Conservation (phyloP, 2,888 invertebrate species). For the Mimumesa dahlbomi region DNA sequence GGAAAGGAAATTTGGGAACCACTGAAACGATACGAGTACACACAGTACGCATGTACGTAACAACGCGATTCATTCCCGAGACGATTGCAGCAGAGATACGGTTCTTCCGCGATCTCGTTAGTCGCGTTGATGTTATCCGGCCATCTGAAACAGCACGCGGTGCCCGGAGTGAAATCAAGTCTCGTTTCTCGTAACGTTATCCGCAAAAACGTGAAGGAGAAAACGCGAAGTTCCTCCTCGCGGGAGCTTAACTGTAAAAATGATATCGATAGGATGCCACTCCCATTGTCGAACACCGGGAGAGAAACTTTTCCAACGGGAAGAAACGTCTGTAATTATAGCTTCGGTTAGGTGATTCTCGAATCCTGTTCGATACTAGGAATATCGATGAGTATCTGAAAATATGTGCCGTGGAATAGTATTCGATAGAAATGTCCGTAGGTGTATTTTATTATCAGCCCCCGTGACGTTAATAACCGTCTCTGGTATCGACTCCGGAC, state of each 20-base stretch:
- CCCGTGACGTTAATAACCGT: too few relatives aligned
- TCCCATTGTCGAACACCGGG: constrained; percentile 12
- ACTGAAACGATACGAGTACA: background rate
- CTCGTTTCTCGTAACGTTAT: constrained; percentile 33
- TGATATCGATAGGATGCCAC: constrained; percentile 28
- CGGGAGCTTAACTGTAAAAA: constrained; percentile 3
- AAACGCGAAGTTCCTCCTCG: constrained; percentile 12
- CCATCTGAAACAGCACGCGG: constrained; percentile 8
- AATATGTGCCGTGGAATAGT: too few relatives aligned
- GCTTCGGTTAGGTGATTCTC: background rate
- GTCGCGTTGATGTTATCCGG: constrained; percentile 44
- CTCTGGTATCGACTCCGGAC: too few relatives aligned
- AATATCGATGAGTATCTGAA: too few relatives aligned
- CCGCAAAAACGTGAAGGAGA: constrained; percentile 31
- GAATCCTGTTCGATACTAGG: background rate
- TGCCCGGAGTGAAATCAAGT: constrained; percentile 54
- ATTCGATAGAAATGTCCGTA: too few relatives aligned
- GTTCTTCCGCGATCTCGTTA: constrained; percentile 56
- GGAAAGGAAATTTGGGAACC: background rate
- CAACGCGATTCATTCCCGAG: constrained; percentile 34
- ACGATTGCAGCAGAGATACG: constrained; percentile 38
- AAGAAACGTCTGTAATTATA: background rate
- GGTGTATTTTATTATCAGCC: too few relatives aligned
- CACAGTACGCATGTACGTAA: constrained; percentile 19
- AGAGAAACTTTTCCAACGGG: constrained; percentile 23